Conservation (phyloP, 2,888 invertebrate genomes). For the Caenorhabditis becei region DNA sequence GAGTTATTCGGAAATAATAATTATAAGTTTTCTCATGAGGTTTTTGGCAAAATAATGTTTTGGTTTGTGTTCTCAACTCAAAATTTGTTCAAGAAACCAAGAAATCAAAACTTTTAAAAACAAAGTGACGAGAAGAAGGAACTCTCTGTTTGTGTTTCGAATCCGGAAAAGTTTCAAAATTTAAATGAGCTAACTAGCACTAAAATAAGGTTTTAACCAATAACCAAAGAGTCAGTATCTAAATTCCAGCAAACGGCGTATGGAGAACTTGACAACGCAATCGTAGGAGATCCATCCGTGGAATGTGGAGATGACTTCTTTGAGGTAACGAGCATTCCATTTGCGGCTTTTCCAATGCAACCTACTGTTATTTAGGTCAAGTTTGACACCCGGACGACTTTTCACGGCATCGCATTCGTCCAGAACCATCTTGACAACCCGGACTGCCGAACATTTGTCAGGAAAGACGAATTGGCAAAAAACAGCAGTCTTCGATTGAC, state of each 20-base stretch:
- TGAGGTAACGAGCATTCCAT: constrained; percentile 37
- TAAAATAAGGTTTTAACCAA: too few relatives aligned
- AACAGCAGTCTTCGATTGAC: constrained; percentile 72
- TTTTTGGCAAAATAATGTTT: neutral
- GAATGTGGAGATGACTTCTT: constrained; percentile 77
- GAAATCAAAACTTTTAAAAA: too few relatives aligned
- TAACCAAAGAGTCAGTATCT: neutral
- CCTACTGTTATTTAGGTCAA: constrained; percentile 69
- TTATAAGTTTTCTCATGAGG: neutral
- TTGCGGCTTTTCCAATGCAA: neutral
- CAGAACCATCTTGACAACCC: constrained; percentile 77
- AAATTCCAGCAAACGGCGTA: constrained; percentile 40
- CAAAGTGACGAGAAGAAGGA: too few relatives aligned
- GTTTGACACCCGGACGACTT: constrained; percentile 78
- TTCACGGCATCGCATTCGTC: constrained; percentile 77
- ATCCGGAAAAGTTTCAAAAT: too few relatives aligned
- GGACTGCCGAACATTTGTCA: constrained; percentile 52
- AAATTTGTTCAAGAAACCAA: too few relatives aligned
- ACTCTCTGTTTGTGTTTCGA: too few relatives aligned
- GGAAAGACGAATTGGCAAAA: constrained; percentile 28
- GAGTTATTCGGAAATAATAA: neutral
- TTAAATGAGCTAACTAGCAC: too few relatives aligned
- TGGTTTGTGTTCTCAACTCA: too few relatives aligned
- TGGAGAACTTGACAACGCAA: constrained; percentile 64
- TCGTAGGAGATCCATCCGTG: constrained; percentile 79